Conservation (phyloP, 2,113 vertebrate species). For the Sinocyclocheilus anshuiensis region DNA sequence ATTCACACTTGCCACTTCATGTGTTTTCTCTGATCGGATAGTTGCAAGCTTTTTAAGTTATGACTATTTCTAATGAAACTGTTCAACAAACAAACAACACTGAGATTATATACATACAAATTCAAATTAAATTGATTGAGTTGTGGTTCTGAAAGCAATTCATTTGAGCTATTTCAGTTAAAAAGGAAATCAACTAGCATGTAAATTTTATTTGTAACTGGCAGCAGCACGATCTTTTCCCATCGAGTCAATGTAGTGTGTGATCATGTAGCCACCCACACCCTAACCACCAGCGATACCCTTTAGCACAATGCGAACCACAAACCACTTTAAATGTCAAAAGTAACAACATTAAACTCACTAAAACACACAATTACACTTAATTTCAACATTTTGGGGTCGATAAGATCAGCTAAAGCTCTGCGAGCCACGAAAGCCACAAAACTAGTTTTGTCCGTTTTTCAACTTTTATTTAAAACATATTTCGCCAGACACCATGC, state of each 20-base stretch:
- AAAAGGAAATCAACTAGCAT: too few relatives aligned
- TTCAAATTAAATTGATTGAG: too few relatives aligned
- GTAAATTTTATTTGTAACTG: not conserved
- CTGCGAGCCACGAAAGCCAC: not conserved
- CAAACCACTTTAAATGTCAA: not conserved
- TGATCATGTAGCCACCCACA: not conserved
- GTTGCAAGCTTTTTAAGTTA: too few relatives aligned
- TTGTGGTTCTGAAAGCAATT: too few relatives aligned
- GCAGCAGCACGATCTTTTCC: too few relatives aligned
- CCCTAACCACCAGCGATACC: not conserved
- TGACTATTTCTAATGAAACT: too few relatives aligned
- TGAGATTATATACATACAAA: too few relatives aligned
- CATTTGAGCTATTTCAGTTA: too few relatives aligned
- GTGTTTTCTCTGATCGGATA: too few relatives aligned
- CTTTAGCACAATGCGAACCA: not conserved
- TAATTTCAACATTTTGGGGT: not conserved
- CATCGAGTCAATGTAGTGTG: too few relatives aligned
- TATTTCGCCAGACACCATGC: not conserved
- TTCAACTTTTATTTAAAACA: constrained; percentile 2
- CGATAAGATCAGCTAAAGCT: not conserved
- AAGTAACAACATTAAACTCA: not conserved
- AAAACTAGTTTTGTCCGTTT: not conserved
- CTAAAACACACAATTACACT: not conserved
- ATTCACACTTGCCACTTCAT: too few relatives aligned
- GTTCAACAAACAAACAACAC: too few relatives aligned